phyloP scores from a whole-genome alignment of 2,888 invertebrate species.

The Leptinotarsa peninsularis region DNA sequence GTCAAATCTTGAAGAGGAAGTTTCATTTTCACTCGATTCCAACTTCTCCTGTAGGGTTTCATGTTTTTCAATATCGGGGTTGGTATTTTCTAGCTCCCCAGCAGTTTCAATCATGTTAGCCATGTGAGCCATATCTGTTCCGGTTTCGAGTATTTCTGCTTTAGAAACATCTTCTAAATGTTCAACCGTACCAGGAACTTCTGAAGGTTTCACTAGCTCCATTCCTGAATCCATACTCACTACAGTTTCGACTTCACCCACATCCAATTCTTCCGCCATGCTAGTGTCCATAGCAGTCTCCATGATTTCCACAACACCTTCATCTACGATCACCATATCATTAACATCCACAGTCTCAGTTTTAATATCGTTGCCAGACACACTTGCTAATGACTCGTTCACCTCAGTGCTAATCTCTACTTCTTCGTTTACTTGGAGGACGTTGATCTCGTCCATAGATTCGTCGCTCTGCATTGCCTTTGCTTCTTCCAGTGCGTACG shows the following conservation, averaged over 20 bases:
- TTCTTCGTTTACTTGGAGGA: slow-evolving; percentile 18
- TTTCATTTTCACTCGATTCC: neutral
- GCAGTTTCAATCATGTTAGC: neutral
- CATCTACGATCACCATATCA: slow-evolving; percentile 10
- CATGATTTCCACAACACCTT: neutral
- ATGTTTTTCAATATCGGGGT: neutral
- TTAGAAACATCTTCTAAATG: neutral
- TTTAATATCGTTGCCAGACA: slow-evolving; percentile 1
- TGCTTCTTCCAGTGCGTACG: slow-evolving; percentile 10
- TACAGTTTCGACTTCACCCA: neutral
- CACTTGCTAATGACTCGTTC: neutral
- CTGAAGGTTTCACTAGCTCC: neutral
- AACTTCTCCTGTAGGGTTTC: neutral
- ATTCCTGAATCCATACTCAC: neutral
- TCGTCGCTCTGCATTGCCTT: slow-evolving; percentile 15
- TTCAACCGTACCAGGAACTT: neutral
- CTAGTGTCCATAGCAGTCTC: neutral
- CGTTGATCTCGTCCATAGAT: neutral
- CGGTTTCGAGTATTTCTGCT: neutral
- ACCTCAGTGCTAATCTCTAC: slow-evolving; percentile 23
- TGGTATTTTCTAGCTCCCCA: neutral
- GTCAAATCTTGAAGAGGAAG: neutral
- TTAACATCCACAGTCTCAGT: slow-evolving; percentile 6
- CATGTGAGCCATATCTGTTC: neutral
- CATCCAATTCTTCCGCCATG: neutral